Evolutionary conservation across 2,113 vertebrate genomes (phyloP), one percentile per base, ranked within the genome.

Genomic region (Dicentrarchus labrax): DNA sequence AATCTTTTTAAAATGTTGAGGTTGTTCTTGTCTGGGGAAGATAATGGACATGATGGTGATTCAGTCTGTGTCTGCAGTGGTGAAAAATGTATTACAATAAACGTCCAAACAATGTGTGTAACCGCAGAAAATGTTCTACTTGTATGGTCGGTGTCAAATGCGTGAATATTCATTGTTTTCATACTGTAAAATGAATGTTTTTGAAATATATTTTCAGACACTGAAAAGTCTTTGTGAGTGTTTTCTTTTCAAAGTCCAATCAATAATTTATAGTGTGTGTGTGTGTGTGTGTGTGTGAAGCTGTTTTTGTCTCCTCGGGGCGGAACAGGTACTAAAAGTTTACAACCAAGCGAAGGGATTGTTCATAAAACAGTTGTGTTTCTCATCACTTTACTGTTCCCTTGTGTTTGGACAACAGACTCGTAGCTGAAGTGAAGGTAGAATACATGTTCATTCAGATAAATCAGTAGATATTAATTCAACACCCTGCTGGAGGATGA

Each of bases 201-300:
- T 88, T 88, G 4, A 90, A 89, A 91, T 88, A 91, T 91, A 91
- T 91, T 92, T 91, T 90, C 85, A 80, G 83, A 89, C 47, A 54
- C 24, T 74, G 73, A 86, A 82, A 77, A 43, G 12, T 48, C 0
- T 13, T 19, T 45, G 30, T 0, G 65, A 62, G 41, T 61, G 59
- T 59, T 19, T 24, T 79, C 60, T 68, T 47, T 61, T 60, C 13
- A 8, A 36, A 56, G 10, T 41, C 38, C 21, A 50, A 12, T 30
- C 8, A 19, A 61, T 71, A 16, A 36, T 71, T 36, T 36, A 15
- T 41, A 12, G 30, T 30, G 30, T 30, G 30, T 30, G 30, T 30
- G 30, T 30, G 30, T 30, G 30, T 30, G 30, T 30, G 13, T 43
- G 8, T 59, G n/a, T 16, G 16, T 22, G 16, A 13, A 41, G 50